Evolutionary conservation across 2,797 vertebrate species (phyloP), one percentile per base, ranked within the genome.

Genomic region (Nothura maculosa): DNA sequence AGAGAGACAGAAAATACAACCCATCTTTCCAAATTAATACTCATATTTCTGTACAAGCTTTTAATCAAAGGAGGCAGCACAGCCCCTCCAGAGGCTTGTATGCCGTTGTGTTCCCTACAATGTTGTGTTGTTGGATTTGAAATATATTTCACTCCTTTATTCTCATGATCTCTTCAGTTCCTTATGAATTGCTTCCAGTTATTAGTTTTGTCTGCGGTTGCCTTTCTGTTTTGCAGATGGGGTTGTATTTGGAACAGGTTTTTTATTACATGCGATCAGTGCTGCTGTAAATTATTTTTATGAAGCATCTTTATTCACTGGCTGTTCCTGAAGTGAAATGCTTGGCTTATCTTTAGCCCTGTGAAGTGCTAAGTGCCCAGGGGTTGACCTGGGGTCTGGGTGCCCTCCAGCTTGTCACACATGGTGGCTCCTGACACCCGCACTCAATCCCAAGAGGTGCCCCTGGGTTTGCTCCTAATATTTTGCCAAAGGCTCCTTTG

Each of bases 11-110:
- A 69, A 88, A 85, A 82, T 73, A 85, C 25, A 93, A 95, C 83
- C 80, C 77, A 32, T 67, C 90, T 91, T 93, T 89, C 92, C 91
- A 95, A 96, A 94, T 87, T 95, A 97, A 95, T 88, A 94, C 85
- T 92, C 87, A 81, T 80, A 87, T 88, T 94, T 96, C 88, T 95
- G 87, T 62, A 89, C 90, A 84, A 93, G 93, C 96, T 96, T 97
- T 96, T 97, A 96, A 97, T 96, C 95, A 94, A 95, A 86, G 92
- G 70, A 88, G 90, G 83, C 91, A 92, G 90, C 85, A 58, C 68
- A 89, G 76, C 80, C 86, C 90, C 96, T 96, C 95, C 81, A 75
- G 94, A 90, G 94, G 85, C 77, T 85, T 55, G 60, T 84, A 57
- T 58, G 77, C 89, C 84, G 73, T 87, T 93, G 89, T 90, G 50